phyloP scores from a whole-genome alignment of 2,797 vertebrate genomes.

The Tragelaphus oryx region DNA sequence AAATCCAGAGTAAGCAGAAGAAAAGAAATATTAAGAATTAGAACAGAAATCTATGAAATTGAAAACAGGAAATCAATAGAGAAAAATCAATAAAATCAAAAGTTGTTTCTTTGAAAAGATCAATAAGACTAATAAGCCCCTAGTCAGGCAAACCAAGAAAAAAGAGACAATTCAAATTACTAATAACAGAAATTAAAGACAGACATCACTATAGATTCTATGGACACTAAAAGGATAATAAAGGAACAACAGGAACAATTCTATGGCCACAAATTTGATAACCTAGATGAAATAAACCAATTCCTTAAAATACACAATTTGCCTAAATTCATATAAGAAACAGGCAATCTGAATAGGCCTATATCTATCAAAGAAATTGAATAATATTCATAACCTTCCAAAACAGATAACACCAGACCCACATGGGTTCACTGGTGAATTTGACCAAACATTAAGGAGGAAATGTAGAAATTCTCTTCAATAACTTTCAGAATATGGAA shows the following conservation, averaged over 20 bases:
- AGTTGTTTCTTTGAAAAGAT: neutral
- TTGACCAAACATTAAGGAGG: neutral
- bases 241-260: neutral
- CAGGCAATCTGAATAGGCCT: neutral
- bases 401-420: neutral
- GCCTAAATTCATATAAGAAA: neutral
- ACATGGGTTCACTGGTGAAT: neutral
- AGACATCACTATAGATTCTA: neutral
- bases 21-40: neutral
- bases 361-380: neutral
- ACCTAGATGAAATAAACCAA: neutral
- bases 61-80: neutral
- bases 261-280: neutral
- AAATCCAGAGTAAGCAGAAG: neutral
- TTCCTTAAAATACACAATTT: neutral
- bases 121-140: neutral
- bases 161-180: neutral
- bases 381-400: neutral
- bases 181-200: neutral
- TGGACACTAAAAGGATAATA: neutral
- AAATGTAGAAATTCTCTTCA: neutral
- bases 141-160: neutral
- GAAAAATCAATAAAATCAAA: neutral
- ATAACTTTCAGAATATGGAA: neutral
- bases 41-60: neutral